Evolutionary conservation across 2,113 vertebrate genomes (phyloP).

Genomic region (Cyrtonyx montezumae): DNA sequence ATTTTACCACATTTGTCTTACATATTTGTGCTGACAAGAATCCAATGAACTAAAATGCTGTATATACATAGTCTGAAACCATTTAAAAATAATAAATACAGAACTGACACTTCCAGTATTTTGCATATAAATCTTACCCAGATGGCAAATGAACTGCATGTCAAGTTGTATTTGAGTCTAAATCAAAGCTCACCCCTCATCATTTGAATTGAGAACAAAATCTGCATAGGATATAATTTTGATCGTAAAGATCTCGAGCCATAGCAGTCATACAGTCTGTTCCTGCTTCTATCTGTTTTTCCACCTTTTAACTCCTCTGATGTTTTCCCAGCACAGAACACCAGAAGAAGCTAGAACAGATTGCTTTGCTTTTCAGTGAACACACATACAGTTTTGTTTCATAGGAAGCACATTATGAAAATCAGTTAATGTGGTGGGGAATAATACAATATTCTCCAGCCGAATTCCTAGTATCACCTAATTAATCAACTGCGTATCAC

Average conservation of each 20-base stretch:
- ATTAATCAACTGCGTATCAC: background rate
- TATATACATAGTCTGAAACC: conserved; percentile 6
- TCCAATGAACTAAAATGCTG: conserved; percentile 34
- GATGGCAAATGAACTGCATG: background rate
- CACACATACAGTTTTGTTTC: background rate
- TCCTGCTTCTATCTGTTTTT: background rate
- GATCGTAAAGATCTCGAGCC: background rate
- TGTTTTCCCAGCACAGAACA: background rate
- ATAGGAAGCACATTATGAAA: background rate
- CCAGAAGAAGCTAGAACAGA: background rate
- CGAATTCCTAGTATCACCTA: background rate
- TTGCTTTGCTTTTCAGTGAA: background rate
- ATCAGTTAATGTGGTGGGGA: background rate
- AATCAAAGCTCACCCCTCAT: background rate
- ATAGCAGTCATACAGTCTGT: background rate
- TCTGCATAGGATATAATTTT: background rate
- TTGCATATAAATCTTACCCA: background rate
- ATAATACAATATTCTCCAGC: background rate
- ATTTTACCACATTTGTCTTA: conserved; percentile 45
- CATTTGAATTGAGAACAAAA: background rate
- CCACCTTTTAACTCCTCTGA: background rate
- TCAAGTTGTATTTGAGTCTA: background rate
- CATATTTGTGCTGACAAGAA: conserved; percentile 35
- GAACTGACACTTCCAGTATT: conserved; percentile 5
- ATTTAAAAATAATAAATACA: conserved; percentile 17